A percentile compares a stretch with the other conserved stretches of the same genome.
phyloP scores from a whole-genome alignment of 2,113 vertebrate genomes.

The Muscicapa adusta region DNA sequence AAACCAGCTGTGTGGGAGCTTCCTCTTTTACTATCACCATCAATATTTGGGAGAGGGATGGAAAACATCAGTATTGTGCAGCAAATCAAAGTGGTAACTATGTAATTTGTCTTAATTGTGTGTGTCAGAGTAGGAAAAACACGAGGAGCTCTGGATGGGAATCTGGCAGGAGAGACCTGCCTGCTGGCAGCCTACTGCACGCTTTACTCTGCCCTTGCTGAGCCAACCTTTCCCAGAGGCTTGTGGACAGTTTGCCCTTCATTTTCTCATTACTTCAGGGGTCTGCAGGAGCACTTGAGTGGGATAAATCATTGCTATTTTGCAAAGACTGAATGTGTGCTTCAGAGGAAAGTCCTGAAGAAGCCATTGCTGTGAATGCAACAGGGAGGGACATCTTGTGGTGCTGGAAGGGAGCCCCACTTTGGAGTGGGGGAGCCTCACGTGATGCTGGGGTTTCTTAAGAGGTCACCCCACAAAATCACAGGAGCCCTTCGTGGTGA shows the following conservation, averaged over 20 bases:
- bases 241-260: neutral
- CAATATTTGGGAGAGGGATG: conserved; percentile 44
- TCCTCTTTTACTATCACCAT: neutral
- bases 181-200: neutral
- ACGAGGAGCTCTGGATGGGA: neutral
- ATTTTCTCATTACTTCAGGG: neutral
- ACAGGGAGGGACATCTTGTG: neutral
- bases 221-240: neutral
- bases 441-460: neutral
- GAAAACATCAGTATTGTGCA: conserved; percentile 14
- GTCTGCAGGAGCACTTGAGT: neutral
- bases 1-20: neutral
- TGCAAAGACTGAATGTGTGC: neutral
- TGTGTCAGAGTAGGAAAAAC: neutral
- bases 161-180: conserved; percentile 18
- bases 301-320: neutral
- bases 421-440: accelerated
- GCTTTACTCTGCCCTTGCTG: neutral
- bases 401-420: neutral
- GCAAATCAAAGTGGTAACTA: conserved; percentile 41
- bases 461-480: neutral
- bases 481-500: neutral
- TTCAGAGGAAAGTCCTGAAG: neutral
- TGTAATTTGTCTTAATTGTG: conserved; percentile 57
- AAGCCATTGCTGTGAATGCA: neutral